Base-by-base conservation (phyloP, 1,140 invertebrate species). In the Branchinecta lynchi region DNA sequence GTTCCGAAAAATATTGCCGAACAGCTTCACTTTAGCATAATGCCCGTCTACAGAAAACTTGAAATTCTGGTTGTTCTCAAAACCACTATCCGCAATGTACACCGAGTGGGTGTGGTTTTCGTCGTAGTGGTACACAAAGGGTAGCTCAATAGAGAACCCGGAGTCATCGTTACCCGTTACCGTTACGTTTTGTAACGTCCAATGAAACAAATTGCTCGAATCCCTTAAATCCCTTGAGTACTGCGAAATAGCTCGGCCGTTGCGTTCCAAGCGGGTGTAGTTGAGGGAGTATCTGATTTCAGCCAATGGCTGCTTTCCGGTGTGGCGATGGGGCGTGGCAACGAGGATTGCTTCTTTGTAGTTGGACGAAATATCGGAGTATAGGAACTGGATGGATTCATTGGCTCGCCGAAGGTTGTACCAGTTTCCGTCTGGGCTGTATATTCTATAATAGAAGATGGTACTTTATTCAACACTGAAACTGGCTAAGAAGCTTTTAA, bases 121-220 rank as follows among this genome's bases (percentile, higher is more conserved):
- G 75, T 94, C 89, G 74, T 96, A 94, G 73, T 95, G 86, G 90
- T 92, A 96, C 9, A 95, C 91, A 75, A 96, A 96, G 0, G 94
- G 93, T 12, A 97, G 77, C 0, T 84, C 82, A 3, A 97, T 80
- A 75, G 92, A 86, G 71, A 97, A 87, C 17, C 93, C 93, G 32
- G 90, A 89, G 44, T 83, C 82, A 69, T 80, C 80, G 77, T 97
- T 97, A 73, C 89, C 82, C 75, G 92, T 89, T 46, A 95, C 85
- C 0, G 89, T 89, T 72, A 89, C 90, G 74, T 93, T 91, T 79
- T 90, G 87, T 44, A 97, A 77, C 43, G 90, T 83, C 84, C 95
- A 97, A 76, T 96, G 92, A 79, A 92, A 97, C 0, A 97, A 79
- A 81, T 96, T 97, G 75, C 95, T 95, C 0, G 92, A 94, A 70